Percentiles rank a stretch among this genome's conserved stretches.
Conservation (phyloP, 2,888 invertebrate species). For the Ferdinandea cuprea region DNA sequence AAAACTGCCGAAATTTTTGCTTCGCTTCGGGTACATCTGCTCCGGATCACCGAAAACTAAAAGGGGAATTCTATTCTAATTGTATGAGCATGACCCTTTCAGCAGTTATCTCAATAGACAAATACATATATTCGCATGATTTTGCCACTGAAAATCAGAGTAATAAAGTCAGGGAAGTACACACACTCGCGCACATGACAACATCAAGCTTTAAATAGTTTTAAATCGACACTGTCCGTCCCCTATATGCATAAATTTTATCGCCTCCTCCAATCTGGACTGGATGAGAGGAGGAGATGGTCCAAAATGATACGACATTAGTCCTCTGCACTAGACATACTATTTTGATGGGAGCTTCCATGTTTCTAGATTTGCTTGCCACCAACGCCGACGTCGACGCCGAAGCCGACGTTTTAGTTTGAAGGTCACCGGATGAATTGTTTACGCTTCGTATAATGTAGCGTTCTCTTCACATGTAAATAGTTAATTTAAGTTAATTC, state of each 20-base stretch:
- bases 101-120: background rate
- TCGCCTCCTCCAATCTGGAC: conserved; percentile 64
- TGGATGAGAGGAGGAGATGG: conserved; percentile 24
- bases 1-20: conserved; percentile 7
- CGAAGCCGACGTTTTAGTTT: conserved; percentile 36
- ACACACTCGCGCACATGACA: too few relatives aligned
- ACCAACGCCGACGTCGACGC: background rate
- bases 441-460: conserved; percentile 60
- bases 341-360: conserved; percentile 41
- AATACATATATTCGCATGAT: background rate
- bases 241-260: conserved; percentile 53
- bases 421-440: conserved; percentile 73
- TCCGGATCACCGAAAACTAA: background rate
- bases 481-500: conserved; percentile 70
- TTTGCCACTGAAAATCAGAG: conserved; percentile 21
- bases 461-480: conserved; percentile 66
- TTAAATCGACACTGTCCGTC: conserved; percentile 56
- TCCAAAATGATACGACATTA: conserved; percentile 35
- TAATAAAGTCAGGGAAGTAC: background rate
- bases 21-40: conserved; percentile 25
- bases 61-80: background rate
- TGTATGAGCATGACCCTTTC: too few relatives aligned
- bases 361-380: conserved; percentile 1
- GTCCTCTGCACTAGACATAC: conserved; percentile 44
- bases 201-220: conserved; percentile 38